Conservation (phyloP, 1,140 invertebrate genomes). For the Asobara japonica region DNA sequence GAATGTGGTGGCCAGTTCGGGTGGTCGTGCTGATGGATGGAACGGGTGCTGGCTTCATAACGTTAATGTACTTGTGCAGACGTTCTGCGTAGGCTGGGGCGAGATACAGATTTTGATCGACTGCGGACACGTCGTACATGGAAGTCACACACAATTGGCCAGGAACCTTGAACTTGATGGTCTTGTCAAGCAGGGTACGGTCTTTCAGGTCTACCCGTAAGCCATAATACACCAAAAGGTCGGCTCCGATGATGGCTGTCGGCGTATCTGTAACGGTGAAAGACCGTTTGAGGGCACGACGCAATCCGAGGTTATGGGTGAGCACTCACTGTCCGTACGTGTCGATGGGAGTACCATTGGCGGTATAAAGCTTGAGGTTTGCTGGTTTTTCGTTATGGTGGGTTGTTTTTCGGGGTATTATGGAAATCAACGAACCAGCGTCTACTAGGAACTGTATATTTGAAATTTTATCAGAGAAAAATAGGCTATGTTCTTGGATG, state of each 20-base stretch:
- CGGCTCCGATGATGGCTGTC: constrained; percentile 32
- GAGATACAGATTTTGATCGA: neutral
- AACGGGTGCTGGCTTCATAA: neutral
- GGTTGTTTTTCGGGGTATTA: constrained; percentile 10
- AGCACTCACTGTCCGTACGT: constrained; percentile 29
- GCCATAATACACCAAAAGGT: constrained; percentile 30
- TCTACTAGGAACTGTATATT: constrained; percentile 25
- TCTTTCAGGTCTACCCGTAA: constrained; percentile 35
- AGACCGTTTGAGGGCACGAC: constrained; percentile 23
- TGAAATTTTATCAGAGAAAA: constrained; percentile 21
- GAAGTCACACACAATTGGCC: neutral
- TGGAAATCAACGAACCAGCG: constrained; percentile 27
- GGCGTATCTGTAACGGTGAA: constrained; percentile 31
- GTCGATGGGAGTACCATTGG: constrained; percentile 28
- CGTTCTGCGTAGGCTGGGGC: neutral
- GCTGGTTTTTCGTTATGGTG: neutral
- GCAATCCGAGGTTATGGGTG: constrained; percentile 27
- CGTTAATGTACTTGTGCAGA: neutral
- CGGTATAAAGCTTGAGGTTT: constrained; percentile 24
- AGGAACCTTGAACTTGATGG: neutral
- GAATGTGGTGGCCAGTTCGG: constrained; percentile 25
- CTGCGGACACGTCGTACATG: constrained; percentile 2
- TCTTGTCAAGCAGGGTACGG: constrained; percentile 25
- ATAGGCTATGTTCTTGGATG: constrained; percentile 3
- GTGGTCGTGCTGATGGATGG: neutral